A percentile compares a stretch with the other conserved stretches of the same genome.
Evolutionary conservation across 2,797 vertebrate species (phyloP).

Genomic region (Bucorvus abyssinicus): DNA sequence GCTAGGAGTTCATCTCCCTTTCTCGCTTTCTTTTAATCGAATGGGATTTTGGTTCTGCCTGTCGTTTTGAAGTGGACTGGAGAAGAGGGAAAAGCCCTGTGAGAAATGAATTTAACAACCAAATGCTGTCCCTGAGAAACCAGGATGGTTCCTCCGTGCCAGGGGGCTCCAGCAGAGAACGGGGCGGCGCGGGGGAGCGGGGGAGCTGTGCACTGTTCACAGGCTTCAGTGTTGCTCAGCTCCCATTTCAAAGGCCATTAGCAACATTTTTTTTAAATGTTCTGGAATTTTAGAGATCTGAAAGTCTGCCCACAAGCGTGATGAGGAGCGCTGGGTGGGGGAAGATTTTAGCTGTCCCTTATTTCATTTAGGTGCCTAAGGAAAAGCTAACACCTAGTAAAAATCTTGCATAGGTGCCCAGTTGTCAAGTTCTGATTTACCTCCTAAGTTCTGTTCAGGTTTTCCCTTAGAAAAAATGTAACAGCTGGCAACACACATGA

Average conservation of each 20-base stretch:
- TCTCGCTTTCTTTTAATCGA: neutral
- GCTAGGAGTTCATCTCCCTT: neutral
- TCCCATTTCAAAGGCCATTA: neutral
- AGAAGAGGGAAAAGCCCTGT: neutral
- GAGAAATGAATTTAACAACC: conserved; percentile 22
- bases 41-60: neutral
- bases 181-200: too few species aligned
- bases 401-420: neutral
- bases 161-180: neutral
- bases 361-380: neutral
- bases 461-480: neutral
- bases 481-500: neutral
- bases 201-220: neutral
- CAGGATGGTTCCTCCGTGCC: neutral
- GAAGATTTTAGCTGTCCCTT: neutral
- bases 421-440: neutral
- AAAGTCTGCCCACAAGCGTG: neutral
- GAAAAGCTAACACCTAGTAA: neutral
- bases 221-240: neutral
- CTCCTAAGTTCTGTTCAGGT: neutral
- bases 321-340: neutral
- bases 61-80: neutral
- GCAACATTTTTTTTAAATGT: neutral
- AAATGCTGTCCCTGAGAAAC: conserved; percentile 25
- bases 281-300: neutral